phyloP scores from a whole-genome alignment of 2,113 vertebrate species.

The Rhabdornis inornatus region DNA sequence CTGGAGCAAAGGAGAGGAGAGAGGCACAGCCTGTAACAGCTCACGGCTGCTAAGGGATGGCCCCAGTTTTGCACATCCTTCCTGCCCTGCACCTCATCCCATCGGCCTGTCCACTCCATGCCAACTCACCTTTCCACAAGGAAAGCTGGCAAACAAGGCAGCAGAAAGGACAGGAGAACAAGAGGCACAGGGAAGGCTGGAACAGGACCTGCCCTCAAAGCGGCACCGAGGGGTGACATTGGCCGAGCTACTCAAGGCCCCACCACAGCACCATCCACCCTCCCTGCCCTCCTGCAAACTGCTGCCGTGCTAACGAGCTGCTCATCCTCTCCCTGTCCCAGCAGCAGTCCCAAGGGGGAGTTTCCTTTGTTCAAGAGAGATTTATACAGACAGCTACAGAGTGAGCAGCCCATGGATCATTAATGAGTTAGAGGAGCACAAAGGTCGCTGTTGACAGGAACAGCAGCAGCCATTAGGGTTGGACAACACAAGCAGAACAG shows the following conservation, averaged over 20 bases:
- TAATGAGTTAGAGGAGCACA: neutral
- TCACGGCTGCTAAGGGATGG: neutral
- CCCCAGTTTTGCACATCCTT: neutral
- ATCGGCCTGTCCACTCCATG: neutral
- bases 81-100: neutral
- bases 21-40: neutral
- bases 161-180: neutral
- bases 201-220: neutral
- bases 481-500: neutral
- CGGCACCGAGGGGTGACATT: neutral
- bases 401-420: neutral
- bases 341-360: neutral
- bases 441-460: neutral
- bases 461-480: neutral
- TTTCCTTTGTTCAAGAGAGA: neutral
- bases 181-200: neutral
- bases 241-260: neutral
- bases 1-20: neutral
- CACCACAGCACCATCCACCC: rapidly evolving
- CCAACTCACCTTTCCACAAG: neutral
- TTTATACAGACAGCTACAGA: neutral
- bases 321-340: neutral
- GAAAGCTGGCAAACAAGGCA: neutral
- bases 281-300: rapidly evolving
- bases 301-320: neutral